Evolutionary conservation across 1,140 invertebrate genomes (phyloP), one percentile per base, ranked within the genome.

Genomic region (Drosophila grimshawi): DNA sequence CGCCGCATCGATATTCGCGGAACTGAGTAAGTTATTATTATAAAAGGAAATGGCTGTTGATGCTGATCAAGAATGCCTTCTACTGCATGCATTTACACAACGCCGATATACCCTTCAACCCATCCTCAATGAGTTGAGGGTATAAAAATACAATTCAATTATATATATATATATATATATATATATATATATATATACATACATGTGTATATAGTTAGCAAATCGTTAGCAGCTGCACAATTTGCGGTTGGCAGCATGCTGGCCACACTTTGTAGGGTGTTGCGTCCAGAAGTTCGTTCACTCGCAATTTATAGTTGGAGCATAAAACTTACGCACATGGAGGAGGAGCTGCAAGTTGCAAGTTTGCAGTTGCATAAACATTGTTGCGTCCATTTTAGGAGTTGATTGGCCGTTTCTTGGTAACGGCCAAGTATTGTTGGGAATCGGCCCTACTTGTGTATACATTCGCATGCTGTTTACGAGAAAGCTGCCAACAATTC

Each of bases 341-440:
- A 59, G 45, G 45, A 57, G 49, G 71, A 72, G 71, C 43, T 60
- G 79, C 63, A 52, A 53, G 64, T 51, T 27, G 55, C 70, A 53
- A 48, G 70, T 48, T 73, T 63, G n/a, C 43, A 67, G 70, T 67
- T 46, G 66, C 67, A 68, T 60, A 75, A 69, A 82, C 83, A 86
- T 76, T 86, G 82, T 88, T 79, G 63, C 86, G 60, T 53, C 79
- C 82, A 79, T 86, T 69, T 86, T 79, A 56, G 82, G 82, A 75
- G 49, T 75, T 69, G 74, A 77, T 56, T 73, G 64, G 55, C 49
- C 56, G 70, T 55, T 73, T 73, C 65, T 51, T 39, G 33, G 70
- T 72, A 72, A 72, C 60, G 46, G 57, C 55, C 69, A 10, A 53
- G 32, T 33, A 65, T 35, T 64, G 49, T 51, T 53, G 19, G n/a